Percentiles rank a stretch among this genome's conserved stretches.
These are phyloP conservation scores for Neria commutata DNA, from an alignment of 2,888 invertebrate genomes.

Conservation along the genomic window DNA sequence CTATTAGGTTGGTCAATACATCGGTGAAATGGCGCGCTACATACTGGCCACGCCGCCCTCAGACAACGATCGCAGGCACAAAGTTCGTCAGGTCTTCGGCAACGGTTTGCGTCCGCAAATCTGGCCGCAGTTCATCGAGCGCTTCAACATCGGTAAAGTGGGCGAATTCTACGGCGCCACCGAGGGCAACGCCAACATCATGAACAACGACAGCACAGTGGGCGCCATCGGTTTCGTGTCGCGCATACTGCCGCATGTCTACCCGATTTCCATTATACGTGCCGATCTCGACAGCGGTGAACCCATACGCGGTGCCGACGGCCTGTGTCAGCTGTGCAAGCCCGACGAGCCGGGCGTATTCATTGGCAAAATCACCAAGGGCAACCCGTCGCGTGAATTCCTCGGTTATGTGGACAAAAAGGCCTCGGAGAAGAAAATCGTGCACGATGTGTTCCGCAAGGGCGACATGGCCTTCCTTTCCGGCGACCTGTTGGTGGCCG, in stretches of 20 bases:
- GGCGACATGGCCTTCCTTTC: constrained; percentile 94
- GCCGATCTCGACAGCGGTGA: constrained; percentile 88
- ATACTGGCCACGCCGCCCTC: constrained; percentile 76
- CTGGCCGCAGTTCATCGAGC: constrained; percentile 85
- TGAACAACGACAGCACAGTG: constrained; percentile 87
- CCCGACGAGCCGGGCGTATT: constrained; percentile 92
- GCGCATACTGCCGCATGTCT: constrained; percentile 82
- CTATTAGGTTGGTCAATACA: constrained; percentile 82
- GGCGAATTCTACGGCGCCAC: constrained; percentile 96
- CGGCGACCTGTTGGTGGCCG: constrained; percentile 89
- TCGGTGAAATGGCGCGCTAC: constrained; percentile 90
- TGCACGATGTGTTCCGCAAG: constrained; percentile 80
- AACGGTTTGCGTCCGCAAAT: constrained; percentile 91
- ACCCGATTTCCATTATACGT: constrained; percentile 92
- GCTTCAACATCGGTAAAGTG: constrained; percentile 83
- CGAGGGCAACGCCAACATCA: constrained; percentile 96
- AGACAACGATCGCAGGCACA: constrained; percentile 73
- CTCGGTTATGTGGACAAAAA: constrained; percentile 92
- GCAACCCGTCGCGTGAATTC: constrained; percentile 88
- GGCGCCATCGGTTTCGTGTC: constrained; percentile 95
- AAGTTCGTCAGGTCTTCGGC: constrained; percentile 81
- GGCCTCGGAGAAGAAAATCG: constrained; percentile 91
- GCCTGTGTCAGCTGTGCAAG: constrained; percentile 76
- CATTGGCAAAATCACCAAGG: constrained; percentile 89
- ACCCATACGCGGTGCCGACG: constrained; percentile 80